phyloP scores from a whole-genome alignment of 2,888 invertebrate genomes.

The Spisula subtruncata region DNA sequence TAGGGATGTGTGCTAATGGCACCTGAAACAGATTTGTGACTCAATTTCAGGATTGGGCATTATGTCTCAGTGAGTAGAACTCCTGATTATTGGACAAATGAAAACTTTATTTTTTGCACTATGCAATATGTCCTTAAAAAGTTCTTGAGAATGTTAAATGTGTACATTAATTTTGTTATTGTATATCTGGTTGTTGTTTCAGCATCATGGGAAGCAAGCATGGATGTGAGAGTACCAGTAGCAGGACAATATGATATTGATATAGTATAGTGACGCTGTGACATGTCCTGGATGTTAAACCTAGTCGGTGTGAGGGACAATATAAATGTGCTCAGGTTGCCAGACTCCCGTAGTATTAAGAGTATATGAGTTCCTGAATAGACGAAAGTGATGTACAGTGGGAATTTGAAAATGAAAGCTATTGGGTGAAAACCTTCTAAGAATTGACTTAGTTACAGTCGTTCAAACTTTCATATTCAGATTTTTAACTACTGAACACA shows the following conservation, averaged over 20 bases:
- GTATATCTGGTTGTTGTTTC: constrained; percentile 29
- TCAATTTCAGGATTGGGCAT: too few species aligned
- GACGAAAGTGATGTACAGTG: background rate
- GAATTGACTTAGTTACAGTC: background rate
- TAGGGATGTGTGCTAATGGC: too few species aligned
- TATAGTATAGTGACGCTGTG: too few species aligned
- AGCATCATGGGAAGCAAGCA: constrained; percentile 76
- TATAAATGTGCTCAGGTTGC: constrained; percentile 5
- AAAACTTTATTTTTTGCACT: too few species aligned
- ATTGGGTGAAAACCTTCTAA: background rate
- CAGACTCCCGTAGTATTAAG: background rate
- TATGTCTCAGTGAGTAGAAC: too few species aligned
- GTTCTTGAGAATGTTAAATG: too few species aligned
- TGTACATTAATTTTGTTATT: too few species aligned
- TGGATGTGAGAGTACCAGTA: constrained; percentile 68
- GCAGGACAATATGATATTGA: background rate
- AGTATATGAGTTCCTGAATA: background rate
- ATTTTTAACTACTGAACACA: too few species aligned
- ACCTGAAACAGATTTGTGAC: too few species aligned
- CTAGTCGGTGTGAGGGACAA: background rate
- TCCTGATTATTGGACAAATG: too few species aligned
- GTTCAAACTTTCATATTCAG: too few species aligned
- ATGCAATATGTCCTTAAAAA: too few species aligned
- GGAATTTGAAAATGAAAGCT: background rate
- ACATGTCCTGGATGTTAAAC: background rate